A percentile compares a stretch with the other conserved stretches of the same genome.
Evolutionary conservation across 2,797 vertebrate species (phyloP).

Genomic region (Scolopax rusticola): DNA sequence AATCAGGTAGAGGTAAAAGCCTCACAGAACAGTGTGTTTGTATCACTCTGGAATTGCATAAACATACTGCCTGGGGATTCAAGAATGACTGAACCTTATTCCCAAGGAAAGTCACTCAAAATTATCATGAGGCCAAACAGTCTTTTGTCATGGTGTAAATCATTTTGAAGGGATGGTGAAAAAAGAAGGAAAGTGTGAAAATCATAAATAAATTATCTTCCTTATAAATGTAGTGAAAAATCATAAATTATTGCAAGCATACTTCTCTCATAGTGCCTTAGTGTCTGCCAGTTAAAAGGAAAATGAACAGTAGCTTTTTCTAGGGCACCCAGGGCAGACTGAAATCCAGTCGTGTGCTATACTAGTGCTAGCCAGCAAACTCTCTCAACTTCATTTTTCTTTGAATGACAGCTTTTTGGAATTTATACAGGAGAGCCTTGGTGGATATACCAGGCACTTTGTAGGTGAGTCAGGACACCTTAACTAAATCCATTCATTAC

Average conservation of each 20-base stretch:
- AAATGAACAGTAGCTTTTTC: slow-evolving; percentile 27
- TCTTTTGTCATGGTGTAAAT: background rate
- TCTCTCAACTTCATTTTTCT: slow-evolving; percentile 59
- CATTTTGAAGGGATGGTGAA: background rate
- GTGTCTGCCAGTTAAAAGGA: background rate
- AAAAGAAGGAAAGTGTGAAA: background rate
- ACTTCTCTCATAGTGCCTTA: background rate
- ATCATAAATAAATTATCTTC: background rate
- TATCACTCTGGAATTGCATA: background rate
- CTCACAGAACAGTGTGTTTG: background rate
- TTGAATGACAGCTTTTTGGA: slow-evolving; percentile 72
- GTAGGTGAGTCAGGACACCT: slow-evolving; percentile 76
- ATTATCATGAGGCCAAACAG: background rate
- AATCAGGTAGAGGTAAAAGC: background rate
- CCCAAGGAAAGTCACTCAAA: background rate
- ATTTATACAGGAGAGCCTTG: slow-evolving; percentile 52
- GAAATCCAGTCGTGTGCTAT: background rate
- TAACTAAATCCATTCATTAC: slow-evolving; percentile 81
- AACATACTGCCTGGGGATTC: background rate
- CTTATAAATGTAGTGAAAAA: background rate
- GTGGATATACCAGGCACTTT: slow-evolving; percentile 58
- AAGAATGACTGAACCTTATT: background rate
- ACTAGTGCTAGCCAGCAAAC: background rate
- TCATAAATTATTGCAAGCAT: background rate
- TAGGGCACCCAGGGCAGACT: background rate